Percentiles rank a stretch among this genome's conserved stretches.
These are phyloP conservation scores for Perognathus longimembris DNA, from an alignment of 2,113 vertebrate species.

Conservation along the genomic window DNA sequence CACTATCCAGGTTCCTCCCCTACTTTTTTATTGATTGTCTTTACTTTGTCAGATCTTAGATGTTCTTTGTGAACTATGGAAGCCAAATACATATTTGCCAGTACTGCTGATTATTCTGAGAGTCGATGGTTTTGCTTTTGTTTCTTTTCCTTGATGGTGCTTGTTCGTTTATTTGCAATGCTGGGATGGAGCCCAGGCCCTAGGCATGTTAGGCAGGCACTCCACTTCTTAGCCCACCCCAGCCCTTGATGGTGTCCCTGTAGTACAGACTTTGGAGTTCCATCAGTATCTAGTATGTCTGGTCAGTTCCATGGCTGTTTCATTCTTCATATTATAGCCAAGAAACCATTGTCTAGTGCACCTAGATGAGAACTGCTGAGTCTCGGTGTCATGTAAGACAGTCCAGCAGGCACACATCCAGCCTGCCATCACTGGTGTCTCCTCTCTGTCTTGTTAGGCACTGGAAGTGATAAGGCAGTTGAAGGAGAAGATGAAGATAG, in stretches of 20 bases:
- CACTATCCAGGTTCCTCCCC: too few relatives aligned
- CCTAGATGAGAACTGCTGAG: background rate
- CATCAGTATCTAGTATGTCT: background rate
- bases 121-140: too few relatives aligned
- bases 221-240: background rate
- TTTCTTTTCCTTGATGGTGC: background rate
- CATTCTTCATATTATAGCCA: background rate
- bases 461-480: slow-evolving; percentile 96
- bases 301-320: background rate
- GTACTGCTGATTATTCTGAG: too few relatives aligned
- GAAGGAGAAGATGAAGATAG: slow-evolving; percentile 96
- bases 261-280: background rate
- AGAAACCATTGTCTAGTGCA: background rate
- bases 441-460: slow-evolving; percentile 87
- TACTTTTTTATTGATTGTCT: too few relatives aligned
- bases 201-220: background rate
- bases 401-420: too few relatives aligned
- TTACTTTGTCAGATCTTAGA: too few relatives aligned
- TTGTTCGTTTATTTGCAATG: background rate
- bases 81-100: too few relatives aligned
- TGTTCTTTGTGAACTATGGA: too few relatives aligned
- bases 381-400: background rate
- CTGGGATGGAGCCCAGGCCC: background rate
- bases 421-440: too few relatives aligned
- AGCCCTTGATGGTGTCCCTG: background rate